Base-by-base conservation (phyloP, 2,113 vertebrate genomes). In the Actenoides hombroni region DNA sequence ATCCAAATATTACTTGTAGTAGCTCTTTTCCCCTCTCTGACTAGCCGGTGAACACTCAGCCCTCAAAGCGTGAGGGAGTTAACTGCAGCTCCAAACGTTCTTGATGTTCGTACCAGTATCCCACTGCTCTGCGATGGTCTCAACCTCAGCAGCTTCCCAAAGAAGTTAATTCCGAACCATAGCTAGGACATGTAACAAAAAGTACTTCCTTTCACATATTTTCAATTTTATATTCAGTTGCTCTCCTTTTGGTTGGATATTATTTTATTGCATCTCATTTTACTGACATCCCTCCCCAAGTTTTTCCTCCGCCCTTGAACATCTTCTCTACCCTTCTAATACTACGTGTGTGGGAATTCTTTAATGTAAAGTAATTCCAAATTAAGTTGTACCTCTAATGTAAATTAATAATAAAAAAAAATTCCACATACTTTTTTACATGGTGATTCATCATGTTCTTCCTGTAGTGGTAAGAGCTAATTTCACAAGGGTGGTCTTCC, bases 61-160 rank as follows among this genome's bases (percentile, higher is more conserved):
- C 35, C 13, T 23, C 16, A 11, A 35, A 46, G 63, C 0, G 4
- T 9, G 19, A 9, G 48, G 49, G n/a, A 16, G 29, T 11, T 11
- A 31, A 33, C 16, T 18, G 10, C 31, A 42, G 9, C 28, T 28
- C 39, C 53, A 20, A 6, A 10, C 3, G 19, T 21, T 57, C 33
- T 10, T 6, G 13, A 10, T 13, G 31, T 17, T 37, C 16, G 0
- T 6, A 11, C 4, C n/a, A 7, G 12, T 12, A 31, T 11, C 31
- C n/a, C 29, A 10, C 42, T 10, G 6, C 15, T 21, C 33, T 6
- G 12, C 53, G 21, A 60, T 2, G 6, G 28, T 46, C 57, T 53
- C n/a, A 33, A 31, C 21, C 26, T 73, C 61, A 33, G 26, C 37
- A 80, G 39, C 26, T 70, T 64, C 49, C 33, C 49, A 13, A 35